Conservation (phyloP, 1,140 invertebrate species). For the Cecropterus lyciades region DNA sequence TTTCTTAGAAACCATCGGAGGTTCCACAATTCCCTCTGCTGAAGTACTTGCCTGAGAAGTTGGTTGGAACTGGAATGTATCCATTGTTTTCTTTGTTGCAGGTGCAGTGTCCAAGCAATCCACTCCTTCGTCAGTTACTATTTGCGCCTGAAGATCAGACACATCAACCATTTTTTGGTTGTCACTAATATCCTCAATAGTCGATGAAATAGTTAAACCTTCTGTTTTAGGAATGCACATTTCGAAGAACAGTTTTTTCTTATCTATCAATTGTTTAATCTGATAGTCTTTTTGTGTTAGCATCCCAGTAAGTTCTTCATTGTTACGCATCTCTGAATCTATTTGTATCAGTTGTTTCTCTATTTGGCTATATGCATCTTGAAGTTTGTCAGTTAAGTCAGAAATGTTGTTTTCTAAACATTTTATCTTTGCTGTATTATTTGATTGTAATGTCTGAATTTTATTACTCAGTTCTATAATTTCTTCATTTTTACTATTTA, state of each 20-base stretch:
- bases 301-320: conserved; percentile 53
- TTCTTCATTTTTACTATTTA: conserved; percentile 70
- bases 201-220: conserved; percentile 76
- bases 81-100: conserved; percentile 46
- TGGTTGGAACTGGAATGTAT: conserved; percentile 46
- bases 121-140: conserved; percentile 57
- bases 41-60: conserved; percentile 18
- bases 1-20: conserved; percentile 80
- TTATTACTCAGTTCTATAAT: conserved; percentile 63
- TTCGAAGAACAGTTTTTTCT: conserved; percentile 71
- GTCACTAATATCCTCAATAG: conserved; percentile 66
- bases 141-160: conserved; percentile 64
- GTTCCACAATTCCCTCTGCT: conserved; percentile 46
- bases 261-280: conserved; percentile 71
- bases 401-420: conserved; percentile 55
- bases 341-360: conserved; percentile 48
- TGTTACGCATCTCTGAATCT: conserved; percentile 48
- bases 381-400: conserved; percentile 52
- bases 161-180: conserved; percentile 53
- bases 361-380: conserved; percentile 41
- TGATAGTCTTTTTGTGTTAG: conserved; percentile 65
- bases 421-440: conserved; percentile 48
- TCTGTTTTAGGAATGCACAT: conserved; percentile 81
- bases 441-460: conserved; percentile 53
- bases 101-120: conserved; percentile 10